A percentile compares a stretch with the other conserved stretches of the same genome.
These are phyloP conservation scores for Tetrao urogallus DNA, from an alignment of 2,113 vertebrate species.

Conservation along the genomic window DNA sequence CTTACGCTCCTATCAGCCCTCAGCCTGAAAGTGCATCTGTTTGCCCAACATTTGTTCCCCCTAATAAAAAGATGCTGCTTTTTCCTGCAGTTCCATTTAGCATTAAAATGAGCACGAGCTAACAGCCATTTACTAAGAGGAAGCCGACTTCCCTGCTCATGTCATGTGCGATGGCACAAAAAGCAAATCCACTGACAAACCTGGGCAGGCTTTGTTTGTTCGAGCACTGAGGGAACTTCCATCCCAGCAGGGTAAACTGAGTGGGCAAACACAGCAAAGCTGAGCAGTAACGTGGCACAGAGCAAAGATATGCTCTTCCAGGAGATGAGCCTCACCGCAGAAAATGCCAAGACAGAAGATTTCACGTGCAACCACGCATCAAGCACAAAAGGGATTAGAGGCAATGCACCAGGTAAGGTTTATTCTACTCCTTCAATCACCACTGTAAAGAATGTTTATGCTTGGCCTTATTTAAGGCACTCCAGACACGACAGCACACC, in stretches of 20 bases:
- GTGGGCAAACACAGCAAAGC: neutral
- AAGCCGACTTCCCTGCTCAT: rapidly evolving
- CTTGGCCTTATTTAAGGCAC: neutral
- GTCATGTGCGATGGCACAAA: rapidly evolving
- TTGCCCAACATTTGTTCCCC: neutral
- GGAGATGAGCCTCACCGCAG: neutral
- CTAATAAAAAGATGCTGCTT: neutral
- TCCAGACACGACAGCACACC: neutral
- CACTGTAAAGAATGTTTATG: rapidly evolving
- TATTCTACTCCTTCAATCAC: neutral
- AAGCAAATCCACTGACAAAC: neutral
- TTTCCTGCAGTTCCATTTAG: neutral
- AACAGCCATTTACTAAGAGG: neutral
- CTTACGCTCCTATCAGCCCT: neutral
- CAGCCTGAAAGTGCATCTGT: neutral
- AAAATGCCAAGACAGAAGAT: neutral
- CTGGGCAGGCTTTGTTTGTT: neutral
- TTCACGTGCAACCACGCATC: neutral
- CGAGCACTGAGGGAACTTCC: neutral
- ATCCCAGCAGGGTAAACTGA: neutral
- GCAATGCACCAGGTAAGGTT: neutral
- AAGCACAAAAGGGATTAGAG: neutral
- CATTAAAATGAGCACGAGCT: neutral
- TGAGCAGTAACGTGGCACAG: neutral
- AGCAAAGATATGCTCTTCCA: neutral